phyloP scores from a whole-genome alignment of 2,888 invertebrate genomes.

The Leptinotarsa haldemani region DNA sequence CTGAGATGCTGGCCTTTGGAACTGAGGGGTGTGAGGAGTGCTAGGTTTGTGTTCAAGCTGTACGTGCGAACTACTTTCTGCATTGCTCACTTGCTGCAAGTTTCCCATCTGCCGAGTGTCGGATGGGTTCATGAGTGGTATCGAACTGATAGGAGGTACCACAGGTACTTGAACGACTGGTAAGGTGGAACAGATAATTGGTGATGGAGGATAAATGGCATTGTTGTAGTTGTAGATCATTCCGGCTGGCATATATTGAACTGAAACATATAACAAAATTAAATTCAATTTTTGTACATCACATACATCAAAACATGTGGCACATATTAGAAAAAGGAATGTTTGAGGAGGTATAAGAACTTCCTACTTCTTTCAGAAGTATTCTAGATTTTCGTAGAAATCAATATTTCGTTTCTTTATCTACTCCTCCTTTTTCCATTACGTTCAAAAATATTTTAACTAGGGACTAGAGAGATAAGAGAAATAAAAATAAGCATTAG shows the following conservation, averaged over 20 bases:
- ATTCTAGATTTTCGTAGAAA: no score
- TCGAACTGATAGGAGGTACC: slow-evolving; percentile 44
- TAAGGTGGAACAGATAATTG: slow-evolving; percentile 74
- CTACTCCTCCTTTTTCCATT: no score
- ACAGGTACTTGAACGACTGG: slow-evolving; percentile 60
- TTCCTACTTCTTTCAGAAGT: no score
- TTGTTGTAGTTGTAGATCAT: slow-evolving; percentile 70
- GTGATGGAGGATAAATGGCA: slow-evolving; percentile 67
- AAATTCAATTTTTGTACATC: no score
- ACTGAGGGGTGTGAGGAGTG: slow-evolving; percentile 49
- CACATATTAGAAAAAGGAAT: no score
- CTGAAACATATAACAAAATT: slow-evolving; percentile 56
- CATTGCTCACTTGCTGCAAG: slow-evolving; percentile 31
- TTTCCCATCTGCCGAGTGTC: slow-evolving; percentile 41
- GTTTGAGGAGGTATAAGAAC: no score
- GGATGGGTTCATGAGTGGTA: slow-evolving; percentile 28
- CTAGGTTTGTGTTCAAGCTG: slow-evolving; percentile 44
- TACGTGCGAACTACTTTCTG: slow-evolving; percentile 20
- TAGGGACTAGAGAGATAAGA: no score
- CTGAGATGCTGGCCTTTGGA: slow-evolving; percentile 67
- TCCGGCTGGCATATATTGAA: slow-evolving; percentile 72
- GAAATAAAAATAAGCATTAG: no score
- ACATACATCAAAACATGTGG: no score
- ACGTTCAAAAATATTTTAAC: no score
- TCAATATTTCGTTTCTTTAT: no score